Conservation (phyloP, 2,888 invertebrate genomes). For the Pecten maximus region DNA sequence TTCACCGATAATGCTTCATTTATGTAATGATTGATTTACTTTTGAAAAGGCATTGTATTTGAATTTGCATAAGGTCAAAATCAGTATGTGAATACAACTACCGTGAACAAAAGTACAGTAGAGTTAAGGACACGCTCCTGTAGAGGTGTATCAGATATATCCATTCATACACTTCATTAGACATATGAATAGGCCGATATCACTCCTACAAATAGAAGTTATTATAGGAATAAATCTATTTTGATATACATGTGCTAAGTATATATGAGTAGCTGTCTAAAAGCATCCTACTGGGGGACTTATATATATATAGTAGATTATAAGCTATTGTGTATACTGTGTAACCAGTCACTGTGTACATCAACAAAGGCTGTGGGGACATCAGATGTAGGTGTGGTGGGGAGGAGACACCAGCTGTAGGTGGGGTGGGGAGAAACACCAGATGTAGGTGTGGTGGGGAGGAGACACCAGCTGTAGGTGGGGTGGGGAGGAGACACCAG, state of each 20-base stretch:
- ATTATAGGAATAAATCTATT: neutral
- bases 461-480: neutral
- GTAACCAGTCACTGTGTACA: neutral
- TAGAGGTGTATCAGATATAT: neutral
- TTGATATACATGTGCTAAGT: neutral
- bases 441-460: neutral
- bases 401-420: neutral
- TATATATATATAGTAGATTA: neutral
- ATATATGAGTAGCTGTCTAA: neutral
- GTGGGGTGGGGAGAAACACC: neutral
- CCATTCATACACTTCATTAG: slow-evolving; percentile 19
- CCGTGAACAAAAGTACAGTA: neutral
- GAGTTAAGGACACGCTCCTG: neutral
- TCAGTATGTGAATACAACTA: neutral
- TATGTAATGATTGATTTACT: neutral
- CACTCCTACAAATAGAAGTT: neutral
- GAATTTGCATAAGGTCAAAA: neutral
- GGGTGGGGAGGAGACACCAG: neutral
- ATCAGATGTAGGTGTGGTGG: neutral
- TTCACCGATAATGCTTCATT: neutral
- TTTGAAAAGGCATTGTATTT: neutral
- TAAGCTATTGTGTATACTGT: neutral
- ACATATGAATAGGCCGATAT: neutral
- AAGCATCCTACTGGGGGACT: neutral
- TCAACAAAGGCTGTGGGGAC: neutral